These are phyloP conservation scores for Potamilus streckersoni DNA, from an alignment of 1,140 invertebrate genomes.

Conservation along the genomic window DNA sequence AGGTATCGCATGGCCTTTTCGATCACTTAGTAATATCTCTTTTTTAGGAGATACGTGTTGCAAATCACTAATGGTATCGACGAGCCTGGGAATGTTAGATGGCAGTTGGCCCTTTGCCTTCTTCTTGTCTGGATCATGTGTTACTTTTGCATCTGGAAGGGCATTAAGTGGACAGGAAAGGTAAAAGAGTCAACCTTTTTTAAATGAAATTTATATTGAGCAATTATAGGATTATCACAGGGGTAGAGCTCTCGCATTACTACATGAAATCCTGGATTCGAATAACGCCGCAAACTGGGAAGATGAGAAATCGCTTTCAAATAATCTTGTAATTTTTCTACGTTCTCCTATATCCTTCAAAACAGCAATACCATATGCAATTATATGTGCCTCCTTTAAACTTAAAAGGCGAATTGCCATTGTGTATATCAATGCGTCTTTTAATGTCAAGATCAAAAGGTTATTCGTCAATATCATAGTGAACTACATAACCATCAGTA, in stretches of 20 bases:
- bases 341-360: background rate
- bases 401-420: too few relatives aligned
- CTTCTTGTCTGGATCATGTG: constrained; percentile 94
- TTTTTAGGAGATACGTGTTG: constrained; percentile 47
- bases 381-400: too few relatives aligned
- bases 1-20: background rate
- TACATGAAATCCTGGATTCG: background rate
- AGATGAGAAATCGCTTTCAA: background rate
- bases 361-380: background rate
- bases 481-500: too few relatives aligned
- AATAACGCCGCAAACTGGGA: background rate
- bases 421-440: too few relatives aligned
- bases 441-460: too few relatives aligned
- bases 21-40: background rate
- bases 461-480: too few relatives aligned
- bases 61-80: constrained; percentile 79
- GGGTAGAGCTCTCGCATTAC: background rate
- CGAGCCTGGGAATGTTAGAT: constrained; percentile 87
- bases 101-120: constrained; percentile 89
- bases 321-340: background rate
- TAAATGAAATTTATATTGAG: background rate
- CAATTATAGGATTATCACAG: background rate
- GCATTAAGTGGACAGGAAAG: constrained; percentile 97
- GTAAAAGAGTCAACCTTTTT: constrained; percentile 62
- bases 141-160: constrained; percentile 98